Evolutionary conservation across 2,797 vertebrate species (phyloP), one percentile per base, ranked within the genome.

Genomic region (Aviceda leuphotes): DNA sequence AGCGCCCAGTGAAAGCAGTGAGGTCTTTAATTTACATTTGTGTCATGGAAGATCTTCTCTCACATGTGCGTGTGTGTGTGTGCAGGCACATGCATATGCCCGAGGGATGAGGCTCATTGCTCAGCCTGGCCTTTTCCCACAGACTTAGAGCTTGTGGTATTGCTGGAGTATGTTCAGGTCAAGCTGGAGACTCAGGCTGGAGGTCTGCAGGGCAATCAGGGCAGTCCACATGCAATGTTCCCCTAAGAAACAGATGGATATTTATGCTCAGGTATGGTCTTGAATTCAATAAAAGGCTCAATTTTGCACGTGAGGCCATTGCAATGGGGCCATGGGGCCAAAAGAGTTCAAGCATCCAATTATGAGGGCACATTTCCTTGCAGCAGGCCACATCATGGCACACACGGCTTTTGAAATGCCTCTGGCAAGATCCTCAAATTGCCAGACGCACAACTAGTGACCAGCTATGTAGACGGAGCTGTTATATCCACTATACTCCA

Each of bases 191-290:
- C 49, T 26, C 44, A 24, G n/a, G 43, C 47, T 74, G 39, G 37
- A 80, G 86, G 52, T 63, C 68, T 71, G 20, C 67, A 65, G 46
- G 17, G 37, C 1, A 1, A 12, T 17, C 62, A 35, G 74, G 15
- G 15, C 78, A 84, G 50, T 17, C 70, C 44, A 35, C 0, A 0
- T 31, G n/a, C 47, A 55, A 6, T 1, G n/a, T 24, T 66, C 50
- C 9, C 26, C 62, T 24, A 11, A 20, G 46, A 62, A 65, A 18
- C 44, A 22, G 41, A 4, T 4, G 49, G 61, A 4, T 49, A 44
- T 52, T 88, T 78, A 31, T 61, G 24, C 52, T 86, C 49, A 43
- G 44, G 22, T 9, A 17, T 14, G 30, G 19, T 35, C 44, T 8
- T 25, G 25, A 56, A 31, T 22, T 58, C 70, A 78, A 3, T 35